phyloP scores from a whole-genome alignment of 1,140 invertebrate species.

The Holcopasites calliopsidis region DNA sequence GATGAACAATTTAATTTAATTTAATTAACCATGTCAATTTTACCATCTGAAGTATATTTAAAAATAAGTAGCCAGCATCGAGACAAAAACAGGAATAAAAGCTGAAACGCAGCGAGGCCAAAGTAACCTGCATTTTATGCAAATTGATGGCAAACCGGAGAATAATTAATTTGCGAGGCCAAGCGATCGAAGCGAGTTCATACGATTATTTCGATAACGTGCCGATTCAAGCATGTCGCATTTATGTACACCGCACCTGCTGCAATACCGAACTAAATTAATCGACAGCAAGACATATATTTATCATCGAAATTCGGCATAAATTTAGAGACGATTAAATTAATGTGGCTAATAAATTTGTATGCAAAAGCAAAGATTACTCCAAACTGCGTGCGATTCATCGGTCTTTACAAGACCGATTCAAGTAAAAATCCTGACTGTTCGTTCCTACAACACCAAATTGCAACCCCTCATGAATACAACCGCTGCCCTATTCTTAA shows the following conservation, averaged over 20 bases:
- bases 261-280: not conserved
- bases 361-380: too few relatives aligned
- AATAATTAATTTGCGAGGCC: not conserved
- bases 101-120: not conserved
- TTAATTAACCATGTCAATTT: too few relatives aligned
- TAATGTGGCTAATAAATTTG: too few relatives aligned
- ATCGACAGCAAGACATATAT: not conserved
- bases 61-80: not conserved
- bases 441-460: not conserved
- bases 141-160: not conserved
- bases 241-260: not conserved
- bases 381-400: too few relatives aligned
- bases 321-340: not conserved
- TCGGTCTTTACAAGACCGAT: too few relatives aligned
- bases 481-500: not conserved
- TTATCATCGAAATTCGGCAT: not conserved
- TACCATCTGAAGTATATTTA: too few relatives aligned
- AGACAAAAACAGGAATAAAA: not conserved
- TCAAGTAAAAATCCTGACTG: too few relatives aligned
- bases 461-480: not conserved
- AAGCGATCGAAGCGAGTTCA: not conserved
- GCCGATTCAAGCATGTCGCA: not conserved
- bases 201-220: not conserved
- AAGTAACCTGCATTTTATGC: conserved; percentile 31
- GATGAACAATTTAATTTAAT: not conserved